Conservation (phyloP, 2,113 vertebrate genomes). For the Haplochromis vanheusdeni region DNA sequence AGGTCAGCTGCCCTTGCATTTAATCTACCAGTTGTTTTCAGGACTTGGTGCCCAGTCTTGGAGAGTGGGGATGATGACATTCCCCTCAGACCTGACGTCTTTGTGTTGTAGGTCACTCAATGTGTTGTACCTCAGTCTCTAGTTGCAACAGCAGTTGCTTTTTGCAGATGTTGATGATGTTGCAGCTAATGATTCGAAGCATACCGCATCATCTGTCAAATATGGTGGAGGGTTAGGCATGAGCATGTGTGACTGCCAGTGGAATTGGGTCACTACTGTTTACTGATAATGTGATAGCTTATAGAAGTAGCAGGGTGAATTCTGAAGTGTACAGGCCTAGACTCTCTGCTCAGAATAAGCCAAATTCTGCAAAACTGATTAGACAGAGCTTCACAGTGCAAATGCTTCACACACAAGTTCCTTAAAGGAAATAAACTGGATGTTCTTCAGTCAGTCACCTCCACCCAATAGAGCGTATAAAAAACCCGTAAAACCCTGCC, state of each 20-base stretch:
- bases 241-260: not conserved
- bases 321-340: not conserved
- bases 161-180: not conserved
- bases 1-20: not conserved
- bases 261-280: not conserved
- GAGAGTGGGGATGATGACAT: not conserved
- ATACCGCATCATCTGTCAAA: not conserved
- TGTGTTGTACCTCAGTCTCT: not conserved
- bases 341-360: not conserved
- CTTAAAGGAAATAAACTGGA: not conserved
- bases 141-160: not conserved
- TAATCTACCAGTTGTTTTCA: not conserved
- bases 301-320: not conserved
- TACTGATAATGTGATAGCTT: not conserved
- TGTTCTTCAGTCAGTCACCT: not conserved
- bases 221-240: not conserved
- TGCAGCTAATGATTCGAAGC: not conserved
- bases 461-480: not conserved
- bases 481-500: not conserved
- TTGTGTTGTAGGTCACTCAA: not conserved
- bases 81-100: not conserved
- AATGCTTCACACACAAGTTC: not conserved
- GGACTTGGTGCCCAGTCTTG: not conserved
- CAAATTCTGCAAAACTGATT: not conserved
- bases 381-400: not conserved